Evolutionary conservation across 2,113 vertebrate genomes (phyloP).

Genomic region (Pachycephala philippinensis): DNA sequence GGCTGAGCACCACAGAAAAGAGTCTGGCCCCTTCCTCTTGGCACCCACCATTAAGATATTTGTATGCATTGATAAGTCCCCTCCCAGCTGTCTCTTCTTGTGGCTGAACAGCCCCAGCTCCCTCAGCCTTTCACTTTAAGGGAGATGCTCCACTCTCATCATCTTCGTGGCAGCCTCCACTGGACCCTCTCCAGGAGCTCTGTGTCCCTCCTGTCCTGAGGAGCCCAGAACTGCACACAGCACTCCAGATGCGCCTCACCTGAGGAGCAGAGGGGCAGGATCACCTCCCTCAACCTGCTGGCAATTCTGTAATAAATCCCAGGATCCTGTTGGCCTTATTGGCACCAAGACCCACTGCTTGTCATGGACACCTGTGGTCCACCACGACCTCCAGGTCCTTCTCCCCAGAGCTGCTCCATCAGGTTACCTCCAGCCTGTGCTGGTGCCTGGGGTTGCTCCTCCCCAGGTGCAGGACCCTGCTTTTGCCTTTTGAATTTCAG

Average conservation of each 20-base stretch:
- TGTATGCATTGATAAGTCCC: background rate
- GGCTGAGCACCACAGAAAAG: background rate
- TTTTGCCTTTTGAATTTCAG: background rate
- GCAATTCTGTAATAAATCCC: background rate
- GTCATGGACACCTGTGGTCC: background rate
- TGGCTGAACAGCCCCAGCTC: background rate
- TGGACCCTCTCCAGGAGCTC: background rate
- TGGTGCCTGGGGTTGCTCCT: background rate
- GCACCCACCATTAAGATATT: background rate
- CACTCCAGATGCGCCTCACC: background rate
- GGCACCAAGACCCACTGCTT: background rate
- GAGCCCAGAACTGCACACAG: background rate
- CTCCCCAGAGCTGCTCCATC: background rate
- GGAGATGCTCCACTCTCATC: background rate
- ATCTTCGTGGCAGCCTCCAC: fast-evolving
- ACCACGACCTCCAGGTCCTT: fast-evolving
- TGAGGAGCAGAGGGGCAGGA: background rate
- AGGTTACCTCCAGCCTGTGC: background rate
- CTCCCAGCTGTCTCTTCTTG: background rate
- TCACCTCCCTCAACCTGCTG: background rate
- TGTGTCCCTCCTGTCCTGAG: background rate
- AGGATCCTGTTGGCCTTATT: background rate
- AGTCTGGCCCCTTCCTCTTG: background rate
- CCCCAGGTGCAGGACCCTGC: fast-evolving
- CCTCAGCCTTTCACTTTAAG: background rate